Percentiles rank a stretch among this genome's conserved stretches.
Conservation (phyloP, 2,888 invertebrate species). For the Corythucha ciliata region DNA sequence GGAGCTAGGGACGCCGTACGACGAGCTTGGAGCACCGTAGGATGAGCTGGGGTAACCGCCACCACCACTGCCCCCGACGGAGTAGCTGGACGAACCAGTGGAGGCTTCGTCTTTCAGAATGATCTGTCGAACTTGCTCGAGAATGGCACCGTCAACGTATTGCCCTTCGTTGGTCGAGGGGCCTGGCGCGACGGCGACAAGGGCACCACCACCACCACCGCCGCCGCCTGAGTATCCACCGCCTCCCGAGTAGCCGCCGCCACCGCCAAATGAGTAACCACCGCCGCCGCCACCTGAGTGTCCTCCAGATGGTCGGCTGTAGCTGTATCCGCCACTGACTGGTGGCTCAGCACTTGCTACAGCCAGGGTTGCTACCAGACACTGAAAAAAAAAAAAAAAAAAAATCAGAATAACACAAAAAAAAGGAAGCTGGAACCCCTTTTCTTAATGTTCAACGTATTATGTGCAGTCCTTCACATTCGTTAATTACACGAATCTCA, state of each 20-base stretch:
- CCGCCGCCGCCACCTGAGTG: constrained; percentile 34
- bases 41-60: constrained; percentile 38
- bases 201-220: constrained; percentile 49
- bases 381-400: constrained; percentile 49
- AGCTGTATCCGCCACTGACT: constrained; percentile 53
- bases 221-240: constrained; percentile 43
- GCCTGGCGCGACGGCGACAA: constrained; percentile 66
- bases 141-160: constrained; percentile 66
- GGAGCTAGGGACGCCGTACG: constrained; percentile 39
- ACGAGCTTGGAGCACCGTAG: constrained; percentile 35
- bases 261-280: constrained; percentile 34
- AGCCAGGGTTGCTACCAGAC: constrained; percentile 61
- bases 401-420: too few species aligned
- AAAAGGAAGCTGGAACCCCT: too few species aligned
- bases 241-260: constrained; percentile 18
- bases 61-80: constrained; percentile 41
- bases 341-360: constrained; percentile 34
- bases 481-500: too few species aligned
- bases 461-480: too few species aligned
- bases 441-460: too few species aligned
- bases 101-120: constrained; percentile 63
- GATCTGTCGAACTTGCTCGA: constrained; percentile 69
- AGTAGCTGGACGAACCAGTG: constrained; percentile 39
- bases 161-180: constrained; percentile 75
- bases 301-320: constrained; percentile 57